Conservation (phyloP, 2,113 vertebrate species). For the Cyprinodon brontotheroides region DNA sequence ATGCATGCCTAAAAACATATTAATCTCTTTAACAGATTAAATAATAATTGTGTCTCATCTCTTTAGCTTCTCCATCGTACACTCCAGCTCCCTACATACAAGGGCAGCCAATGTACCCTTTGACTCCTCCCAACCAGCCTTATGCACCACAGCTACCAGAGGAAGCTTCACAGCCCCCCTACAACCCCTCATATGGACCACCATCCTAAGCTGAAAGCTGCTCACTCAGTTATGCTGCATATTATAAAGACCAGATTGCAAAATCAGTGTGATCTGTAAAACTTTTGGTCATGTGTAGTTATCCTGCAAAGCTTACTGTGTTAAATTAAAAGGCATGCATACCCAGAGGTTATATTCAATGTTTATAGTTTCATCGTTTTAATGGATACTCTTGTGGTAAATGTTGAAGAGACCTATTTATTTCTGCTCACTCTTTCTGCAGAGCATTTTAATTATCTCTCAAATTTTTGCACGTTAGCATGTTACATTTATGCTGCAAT, state of each 20-base stretch:
- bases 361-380: background rate
- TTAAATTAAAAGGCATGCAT: background rate
- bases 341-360: background rate
- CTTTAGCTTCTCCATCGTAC: conserved; percentile 21
- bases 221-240: background rate
- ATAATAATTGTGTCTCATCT: conserved; percentile 8
- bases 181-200: conserved; percentile 45
- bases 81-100: background rate
- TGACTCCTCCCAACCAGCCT: background rate
- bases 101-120: background rate
- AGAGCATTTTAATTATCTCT: background rate
- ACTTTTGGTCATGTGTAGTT: background rate
- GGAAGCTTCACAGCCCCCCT: conserved; percentile 13
- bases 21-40: background rate
- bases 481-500: background rate
- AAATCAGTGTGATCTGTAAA: background rate
- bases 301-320: background rate
- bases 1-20: no score
- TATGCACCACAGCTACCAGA: background rate
- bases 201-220: background rate
- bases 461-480: background rate
- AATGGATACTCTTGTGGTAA: background rate
- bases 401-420: background rate
- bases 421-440: background rate
- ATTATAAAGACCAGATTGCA: background rate